Conservation (phyloP, 2,888 invertebrate genomes). For the Alentia gelatinosa region DNA sequence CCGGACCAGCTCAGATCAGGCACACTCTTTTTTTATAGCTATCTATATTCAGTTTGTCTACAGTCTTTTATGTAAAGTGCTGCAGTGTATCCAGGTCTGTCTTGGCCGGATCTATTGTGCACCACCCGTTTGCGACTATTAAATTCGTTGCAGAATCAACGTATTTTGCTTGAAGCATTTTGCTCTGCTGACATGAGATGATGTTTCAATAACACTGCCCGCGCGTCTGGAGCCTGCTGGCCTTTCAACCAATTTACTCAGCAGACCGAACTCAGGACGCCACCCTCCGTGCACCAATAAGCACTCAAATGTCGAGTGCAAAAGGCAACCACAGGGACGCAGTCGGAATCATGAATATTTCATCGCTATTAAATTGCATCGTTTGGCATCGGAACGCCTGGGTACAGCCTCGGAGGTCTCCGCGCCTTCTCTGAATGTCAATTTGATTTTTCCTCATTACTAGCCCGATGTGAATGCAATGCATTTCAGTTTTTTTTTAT, state of each 20-base stretch:
- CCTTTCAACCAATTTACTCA: background rate
- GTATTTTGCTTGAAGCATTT: background rate
- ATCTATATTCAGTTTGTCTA: conserved; percentile 1
- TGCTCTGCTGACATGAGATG: background rate
- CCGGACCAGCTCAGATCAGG: background rate
- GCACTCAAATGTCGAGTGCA: background rate
- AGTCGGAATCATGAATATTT: conserved; percentile 15
- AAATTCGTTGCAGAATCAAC: background rate
- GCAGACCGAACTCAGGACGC: background rate
- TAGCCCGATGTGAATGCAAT: background rate
- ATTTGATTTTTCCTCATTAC: background rate
- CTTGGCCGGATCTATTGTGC: background rate
- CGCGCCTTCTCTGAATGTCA: background rate
- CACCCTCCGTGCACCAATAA: background rate
- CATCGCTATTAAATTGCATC: conserved; percentile 30
- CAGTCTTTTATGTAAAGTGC: background rate
- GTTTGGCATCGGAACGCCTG: background rate
- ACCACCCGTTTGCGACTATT: background rate
- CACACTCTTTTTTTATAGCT: background rate
- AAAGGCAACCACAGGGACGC: background rate
- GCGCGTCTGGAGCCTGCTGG: background rate
- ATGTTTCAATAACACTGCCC: background rate
- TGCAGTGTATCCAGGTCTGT: background rate
- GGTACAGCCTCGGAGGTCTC: background rate
- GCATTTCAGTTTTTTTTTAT: background rate